phyloP scores from a whole-genome alignment of 2,888 invertebrate species.

The Limnephilus lunatus region DNA sequence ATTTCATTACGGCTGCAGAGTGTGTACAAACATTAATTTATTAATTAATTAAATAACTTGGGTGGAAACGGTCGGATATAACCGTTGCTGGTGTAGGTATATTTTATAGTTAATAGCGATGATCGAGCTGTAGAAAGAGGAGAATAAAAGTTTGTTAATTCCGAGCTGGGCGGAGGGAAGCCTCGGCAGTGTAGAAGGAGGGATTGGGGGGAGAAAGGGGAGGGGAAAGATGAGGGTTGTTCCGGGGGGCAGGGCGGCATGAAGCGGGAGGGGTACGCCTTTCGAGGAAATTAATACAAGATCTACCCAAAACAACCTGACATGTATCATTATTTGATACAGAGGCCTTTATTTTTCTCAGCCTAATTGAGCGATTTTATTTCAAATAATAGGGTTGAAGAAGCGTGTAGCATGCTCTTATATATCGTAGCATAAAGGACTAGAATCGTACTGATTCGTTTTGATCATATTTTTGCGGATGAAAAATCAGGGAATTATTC shows the following conservation, averaged over 20 bases:
- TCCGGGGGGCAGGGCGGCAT: not conserved
- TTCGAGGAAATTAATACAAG: not conserved
- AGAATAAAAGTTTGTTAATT: conserved; percentile 51
- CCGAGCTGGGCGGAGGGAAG: conserved; percentile 16
- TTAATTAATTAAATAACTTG: not conserved
- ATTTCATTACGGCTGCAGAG: not conserved
- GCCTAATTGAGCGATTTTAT: not conserved
- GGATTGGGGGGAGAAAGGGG: not conserved
- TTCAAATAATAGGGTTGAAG: not conserved
- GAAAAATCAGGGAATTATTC: not conserved
- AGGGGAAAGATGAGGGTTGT: not conserved
- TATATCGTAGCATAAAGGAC: not conserved
- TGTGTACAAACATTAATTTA: not conserved
- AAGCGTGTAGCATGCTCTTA: not conserved
- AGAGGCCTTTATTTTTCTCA: not conserved
- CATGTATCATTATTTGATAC: conserved; percentile 2
- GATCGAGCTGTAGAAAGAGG: conserved; percentile 17
- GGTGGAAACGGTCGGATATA: not conserved
- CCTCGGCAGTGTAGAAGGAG: not conserved
- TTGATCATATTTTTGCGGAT: not conserved
- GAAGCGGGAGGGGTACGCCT: not conserved
- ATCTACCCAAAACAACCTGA: not conserved
- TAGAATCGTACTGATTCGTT: not conserved
- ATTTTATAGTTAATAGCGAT: not conserved
- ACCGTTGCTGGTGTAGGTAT: not conserved